Conservation (phyloP, 2,113 vertebrate species). For the Nothocercus julius region DNA sequence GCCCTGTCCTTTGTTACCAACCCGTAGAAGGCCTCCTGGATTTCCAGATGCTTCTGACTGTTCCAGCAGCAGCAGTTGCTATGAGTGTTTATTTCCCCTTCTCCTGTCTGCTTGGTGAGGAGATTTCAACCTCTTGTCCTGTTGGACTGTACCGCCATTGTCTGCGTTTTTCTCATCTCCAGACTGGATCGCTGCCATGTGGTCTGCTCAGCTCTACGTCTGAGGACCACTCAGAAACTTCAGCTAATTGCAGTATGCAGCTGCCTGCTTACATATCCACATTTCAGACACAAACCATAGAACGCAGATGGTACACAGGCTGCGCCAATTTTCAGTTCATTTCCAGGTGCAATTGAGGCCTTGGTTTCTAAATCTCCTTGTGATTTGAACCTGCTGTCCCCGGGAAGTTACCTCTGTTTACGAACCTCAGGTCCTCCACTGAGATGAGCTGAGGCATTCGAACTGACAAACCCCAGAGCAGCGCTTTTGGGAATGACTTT, state of each 20-base stretch:
- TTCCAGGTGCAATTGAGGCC: slow-evolving; percentile 71
- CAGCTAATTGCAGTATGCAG: slow-evolving; percentile 71
- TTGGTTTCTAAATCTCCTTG: slow-evolving; percentile 57
- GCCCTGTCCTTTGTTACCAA: slow-evolving; percentile 44
- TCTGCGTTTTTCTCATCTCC: slow-evolving; percentile 68
- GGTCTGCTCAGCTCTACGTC: slow-evolving; percentile 69
- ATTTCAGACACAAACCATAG: slow-evolving; percentile 68
- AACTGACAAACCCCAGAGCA: not conserved
- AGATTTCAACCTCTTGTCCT: slow-evolving; percentile 73
- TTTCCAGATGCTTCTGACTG: slow-evolving; percentile 69
- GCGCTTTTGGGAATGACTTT: not conserved
- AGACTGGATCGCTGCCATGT: slow-evolving; percentile 72
- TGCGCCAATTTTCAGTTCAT: slow-evolving; percentile 67
- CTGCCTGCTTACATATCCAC: slow-evolving; percentile 71
- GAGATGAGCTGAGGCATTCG: not conserved
- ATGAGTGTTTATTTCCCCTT: slow-evolving; percentile 64
- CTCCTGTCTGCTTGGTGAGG: slow-evolving; percentile 60
- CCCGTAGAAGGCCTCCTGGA: slow-evolving; percentile 60
- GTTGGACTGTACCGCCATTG: slow-evolving; percentile 66
- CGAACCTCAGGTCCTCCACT: fast-evolving
- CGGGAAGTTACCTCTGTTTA: not conserved
- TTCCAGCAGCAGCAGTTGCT: slow-evolving; percentile 60
- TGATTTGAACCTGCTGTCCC: slow-evolving; percentile 40
- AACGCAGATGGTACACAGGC: slow-evolving; percentile 65
- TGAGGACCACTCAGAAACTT: slow-evolving; percentile 74